These are phyloP conservation scores for Chondrilla cf. caribensis DNA, from an alignment of 37 sponge, comb jelly and placozoan genomes.

Conservation along the genomic window DNA sequence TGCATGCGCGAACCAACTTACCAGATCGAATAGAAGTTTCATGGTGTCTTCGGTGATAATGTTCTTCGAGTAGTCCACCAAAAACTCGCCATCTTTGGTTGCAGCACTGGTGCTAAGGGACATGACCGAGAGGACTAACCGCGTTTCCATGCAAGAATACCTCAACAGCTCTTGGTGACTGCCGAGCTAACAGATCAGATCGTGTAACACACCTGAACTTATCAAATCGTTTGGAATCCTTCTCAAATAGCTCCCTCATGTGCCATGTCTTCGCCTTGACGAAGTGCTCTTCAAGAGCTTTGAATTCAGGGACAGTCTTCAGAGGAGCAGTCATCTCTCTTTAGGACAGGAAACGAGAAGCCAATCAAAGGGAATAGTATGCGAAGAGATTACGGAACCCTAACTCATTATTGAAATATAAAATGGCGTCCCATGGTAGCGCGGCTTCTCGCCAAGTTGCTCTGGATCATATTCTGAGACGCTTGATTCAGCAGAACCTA, in stretches of 20 bases:
- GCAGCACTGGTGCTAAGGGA: slow-evolving; percentile 20
- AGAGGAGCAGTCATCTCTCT: slow-evolving; percentile 29
- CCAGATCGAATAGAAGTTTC: slow-evolving; percentile 82
- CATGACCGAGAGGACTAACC: neutral
- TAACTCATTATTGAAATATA: too few species aligned
- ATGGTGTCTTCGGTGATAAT: slow-evolving; percentile 82
- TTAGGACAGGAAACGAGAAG: too few species aligned
- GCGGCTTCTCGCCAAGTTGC: slow-evolving; percentile 40
- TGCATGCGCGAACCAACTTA: too few species aligned
- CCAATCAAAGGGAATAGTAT: too few species aligned
- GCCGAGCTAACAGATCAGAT: neutral
- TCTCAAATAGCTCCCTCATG: slow-evolving; percentile 80
- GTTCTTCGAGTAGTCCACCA: slow-evolving; percentile 97
- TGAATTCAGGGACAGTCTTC: slow-evolving; percentile 54
- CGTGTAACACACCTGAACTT: slow-evolving; percentile 56
- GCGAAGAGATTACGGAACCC: too few species aligned
- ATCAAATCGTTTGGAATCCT: slow-evolving; percentile 82
- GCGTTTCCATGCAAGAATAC: neutral
- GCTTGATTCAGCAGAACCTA: slow-evolving; percentile 70
- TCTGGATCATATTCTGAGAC: slow-evolving; percentile 69
- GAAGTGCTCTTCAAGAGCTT: slow-evolving; percentile 60
- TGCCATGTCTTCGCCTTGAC: slow-evolving; percentile 43
- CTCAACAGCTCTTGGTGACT: neutral
- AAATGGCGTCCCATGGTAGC: neutral
- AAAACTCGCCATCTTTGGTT: slow-evolving; percentile 72